Evolutionary conservation across 1,140 invertebrate genomes (phyloP).

Genomic region (Solenopsis invicta): DNA sequence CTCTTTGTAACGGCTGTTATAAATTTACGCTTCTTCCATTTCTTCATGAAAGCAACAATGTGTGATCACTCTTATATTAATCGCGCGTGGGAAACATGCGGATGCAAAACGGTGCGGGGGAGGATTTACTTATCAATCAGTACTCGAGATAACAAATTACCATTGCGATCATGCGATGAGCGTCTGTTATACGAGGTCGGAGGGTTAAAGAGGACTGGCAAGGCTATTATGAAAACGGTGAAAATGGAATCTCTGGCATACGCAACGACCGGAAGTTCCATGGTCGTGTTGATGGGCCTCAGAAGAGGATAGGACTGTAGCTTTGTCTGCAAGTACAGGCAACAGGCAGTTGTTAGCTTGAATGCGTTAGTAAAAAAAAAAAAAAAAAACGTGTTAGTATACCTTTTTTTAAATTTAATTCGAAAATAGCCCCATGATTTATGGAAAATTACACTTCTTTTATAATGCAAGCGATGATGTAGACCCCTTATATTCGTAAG

Average conservation of each 20-base stretch:
- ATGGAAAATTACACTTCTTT: background rate
- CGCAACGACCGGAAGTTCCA: constrained; percentile 55
- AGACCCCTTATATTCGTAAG: background rate
- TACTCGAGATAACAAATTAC: constrained; percentile 41
- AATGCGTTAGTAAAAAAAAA: background rate
- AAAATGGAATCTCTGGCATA: constrained; percentile 58
- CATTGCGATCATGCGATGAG: constrained; percentile 41
- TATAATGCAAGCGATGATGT: background rate
- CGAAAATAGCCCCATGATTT: background rate
- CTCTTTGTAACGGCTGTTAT: background rate
- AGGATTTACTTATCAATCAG: constrained; percentile 22
- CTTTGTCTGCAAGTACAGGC: constrained; percentile 40
- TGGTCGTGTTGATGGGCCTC: constrained; percentile 33
- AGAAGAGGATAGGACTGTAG: constrained; percentile 41
- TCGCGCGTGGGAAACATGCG: background rate
- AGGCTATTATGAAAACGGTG: constrained; percentile 54
- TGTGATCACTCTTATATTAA: background rate
- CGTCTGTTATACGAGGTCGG: constrained; percentile 50
- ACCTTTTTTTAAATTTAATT: background rate
- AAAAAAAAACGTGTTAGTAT: background rate
- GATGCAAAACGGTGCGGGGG: background rate
- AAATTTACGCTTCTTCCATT: background rate
- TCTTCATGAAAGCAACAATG: constrained; percentile 12
- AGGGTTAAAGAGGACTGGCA: constrained; percentile 49
- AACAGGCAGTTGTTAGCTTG: background rate